Evolutionary conservation across 2,888 invertebrate species (phyloP), one percentile per base, ranked within the genome.

Genomic region (Erpobdella octoculata): DNA sequence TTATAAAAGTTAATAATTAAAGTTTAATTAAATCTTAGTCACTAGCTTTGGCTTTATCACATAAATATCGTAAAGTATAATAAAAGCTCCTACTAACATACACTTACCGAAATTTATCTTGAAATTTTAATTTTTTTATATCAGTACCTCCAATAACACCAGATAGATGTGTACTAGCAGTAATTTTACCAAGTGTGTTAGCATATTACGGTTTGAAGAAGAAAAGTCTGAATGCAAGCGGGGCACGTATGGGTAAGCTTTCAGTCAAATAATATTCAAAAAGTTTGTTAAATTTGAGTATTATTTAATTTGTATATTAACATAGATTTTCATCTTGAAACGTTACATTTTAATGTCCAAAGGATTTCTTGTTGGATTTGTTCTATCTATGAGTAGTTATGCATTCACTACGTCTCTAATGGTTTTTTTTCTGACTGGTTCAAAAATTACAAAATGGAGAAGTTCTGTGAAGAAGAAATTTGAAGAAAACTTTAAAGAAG

Each of bases 401-500:
- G 88, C 89, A 73, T 92, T 92, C 80, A 83, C 90, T 62, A 86
- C 87, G 18, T 87, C 89, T 75, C 84, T 93, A 38, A 83, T 90
- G 21, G 85, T 88, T 3, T 93, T 93, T 82, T 93, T 92, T 80
- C 81, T 91, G 33, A 86, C 89, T 62, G 90, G 90, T 1, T 91
- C 92, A 0, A 88, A 88, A 79, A 91, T 89, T 0, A 92, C 93
- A 0, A 91, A 90, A 81, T 90, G 89, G 79, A 86, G 89, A 28
- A 83, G 87, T 0, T 83, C 75, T 8, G 67, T 75, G 71, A 85
- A 85, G 74, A 77, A 87, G 72, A 88, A 88, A 79, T 81, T 91
- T 70, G 92, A 92, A 80, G 86, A 86, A 64, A 89, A 91, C 78
- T 90, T 88, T 78, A 90, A 90, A 84, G 90, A 90, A 86, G 91